Conservation (phyloP, 2,797 vertebrate genomes). For the Rostrhamus sociabilis region DNA sequence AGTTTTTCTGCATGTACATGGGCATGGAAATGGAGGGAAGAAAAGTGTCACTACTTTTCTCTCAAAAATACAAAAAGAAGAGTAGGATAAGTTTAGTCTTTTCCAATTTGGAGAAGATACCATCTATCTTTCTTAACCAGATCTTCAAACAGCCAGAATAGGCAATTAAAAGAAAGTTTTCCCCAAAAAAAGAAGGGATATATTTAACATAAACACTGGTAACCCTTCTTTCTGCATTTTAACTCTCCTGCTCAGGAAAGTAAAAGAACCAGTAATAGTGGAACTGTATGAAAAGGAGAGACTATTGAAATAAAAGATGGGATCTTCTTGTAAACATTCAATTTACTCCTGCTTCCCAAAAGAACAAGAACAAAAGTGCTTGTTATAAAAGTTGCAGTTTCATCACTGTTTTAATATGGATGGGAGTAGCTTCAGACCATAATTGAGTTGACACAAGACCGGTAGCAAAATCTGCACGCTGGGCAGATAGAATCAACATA, state of each 20-base stretch:
- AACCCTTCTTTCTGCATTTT: background rate
- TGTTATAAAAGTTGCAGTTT: background rate
- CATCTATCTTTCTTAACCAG: background rate
- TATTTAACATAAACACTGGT: background rate
- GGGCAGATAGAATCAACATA: background rate
- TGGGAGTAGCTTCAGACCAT: background rate
- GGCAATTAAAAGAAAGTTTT: background rate
- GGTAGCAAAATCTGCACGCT: background rate
- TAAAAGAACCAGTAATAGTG: background rate
- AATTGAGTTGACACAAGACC: background rate
- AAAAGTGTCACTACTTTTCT: background rate
- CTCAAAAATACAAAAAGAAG: background rate
- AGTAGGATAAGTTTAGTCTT: background rate
- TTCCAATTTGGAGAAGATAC: background rate
- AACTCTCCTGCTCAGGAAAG: background rate
- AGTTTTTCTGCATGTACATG: background rate
- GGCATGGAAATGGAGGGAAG: background rate
- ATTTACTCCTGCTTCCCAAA: background rate
- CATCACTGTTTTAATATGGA: background rate
- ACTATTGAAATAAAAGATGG: background rate
- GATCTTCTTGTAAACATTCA: background rate
- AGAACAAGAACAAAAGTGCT: background rate
- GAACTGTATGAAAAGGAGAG: background rate
- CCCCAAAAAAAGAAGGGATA: rapidly evolving
- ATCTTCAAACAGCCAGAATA: background rate